Conservation (phyloP, 2,797 vertebrate species). For the Alca torda region DNA sequence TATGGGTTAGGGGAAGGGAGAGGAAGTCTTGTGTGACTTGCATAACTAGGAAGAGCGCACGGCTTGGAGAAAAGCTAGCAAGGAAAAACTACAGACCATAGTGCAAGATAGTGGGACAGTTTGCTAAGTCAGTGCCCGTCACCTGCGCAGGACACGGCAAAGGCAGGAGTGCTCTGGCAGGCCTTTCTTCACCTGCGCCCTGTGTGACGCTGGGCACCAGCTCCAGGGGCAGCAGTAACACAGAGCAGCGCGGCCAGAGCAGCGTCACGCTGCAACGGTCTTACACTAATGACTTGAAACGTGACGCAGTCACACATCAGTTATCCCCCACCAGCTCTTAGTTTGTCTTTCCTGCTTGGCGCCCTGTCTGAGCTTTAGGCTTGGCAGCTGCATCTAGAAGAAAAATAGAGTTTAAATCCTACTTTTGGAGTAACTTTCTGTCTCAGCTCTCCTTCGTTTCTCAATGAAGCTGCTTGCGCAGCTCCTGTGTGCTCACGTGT, state of each 20-base stretch:
- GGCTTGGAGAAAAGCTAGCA: neutral
- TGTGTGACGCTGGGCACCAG: neutral
- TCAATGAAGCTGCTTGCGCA: neutral
- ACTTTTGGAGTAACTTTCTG: neutral
- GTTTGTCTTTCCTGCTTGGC: neutral
- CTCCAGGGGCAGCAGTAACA: neutral
- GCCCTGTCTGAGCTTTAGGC: neutral
- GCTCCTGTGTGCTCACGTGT: neutral
- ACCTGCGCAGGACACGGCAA: neutral
- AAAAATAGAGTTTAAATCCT: neutral
- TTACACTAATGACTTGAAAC: neutral
- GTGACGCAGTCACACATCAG: neutral
- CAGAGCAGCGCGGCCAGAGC: neutral
- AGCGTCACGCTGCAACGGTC: neutral
- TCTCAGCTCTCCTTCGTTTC: neutral
- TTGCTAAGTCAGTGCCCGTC: fast-evolving
- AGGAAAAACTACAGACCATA: neutral
- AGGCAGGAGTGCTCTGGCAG: neutral
- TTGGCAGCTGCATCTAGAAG: neutral
- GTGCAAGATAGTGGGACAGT: too few species aligned
- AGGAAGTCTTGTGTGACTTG: neutral
- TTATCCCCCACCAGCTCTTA: neutral
- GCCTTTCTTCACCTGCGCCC: neutral
- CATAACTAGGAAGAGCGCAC: neutral
- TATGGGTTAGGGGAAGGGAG: neutral